A percentile compares a stretch with the other conserved stretches of the same genome.
Evolutionary conservation across 1,140 invertebrate genomes (phyloP).

Genomic region (Meteorus sp.): DNA sequence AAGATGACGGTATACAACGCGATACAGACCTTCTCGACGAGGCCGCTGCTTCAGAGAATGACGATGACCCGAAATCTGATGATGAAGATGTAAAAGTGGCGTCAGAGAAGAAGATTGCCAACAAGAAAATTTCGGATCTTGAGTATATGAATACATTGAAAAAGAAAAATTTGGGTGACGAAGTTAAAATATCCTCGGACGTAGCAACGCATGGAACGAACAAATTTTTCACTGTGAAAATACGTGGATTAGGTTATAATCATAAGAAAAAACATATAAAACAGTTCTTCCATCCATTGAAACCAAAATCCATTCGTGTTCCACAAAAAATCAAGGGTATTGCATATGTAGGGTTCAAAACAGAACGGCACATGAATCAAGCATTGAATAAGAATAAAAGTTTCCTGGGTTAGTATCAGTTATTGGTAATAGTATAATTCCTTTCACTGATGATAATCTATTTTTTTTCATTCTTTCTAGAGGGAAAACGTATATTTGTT

Average conservation of each 20-base stretch:
- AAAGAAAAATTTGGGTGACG: constrained; percentile 34
- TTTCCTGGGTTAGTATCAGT: constrained; percentile 69
- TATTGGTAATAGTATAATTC: constrained; percentile 14
- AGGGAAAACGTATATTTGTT: constrained; percentile 68
- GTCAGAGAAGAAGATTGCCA: constrained; percentile 62
- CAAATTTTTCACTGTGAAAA: constrained; percentile 67
- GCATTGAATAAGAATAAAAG: constrained; percentile 85
- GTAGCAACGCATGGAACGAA: constrained; percentile 50
- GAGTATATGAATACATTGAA: constrained; percentile 67
- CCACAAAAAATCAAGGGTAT: constrained; percentile 80
- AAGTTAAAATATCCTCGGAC: constrained; percentile 30
- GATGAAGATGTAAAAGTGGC: constrained; percentile 38
- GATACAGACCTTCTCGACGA: too few species aligned
- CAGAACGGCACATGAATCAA: constrained; percentile 78
- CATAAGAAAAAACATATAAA: constrained; percentile 80
- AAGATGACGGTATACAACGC: too few species aligned
- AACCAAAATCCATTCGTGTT: constrained; percentile 76
- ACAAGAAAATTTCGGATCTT: constrained; percentile 72
- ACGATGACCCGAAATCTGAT: constrained; percentile 20
- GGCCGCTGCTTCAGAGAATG: too few species aligned
- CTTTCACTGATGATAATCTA: neutral
- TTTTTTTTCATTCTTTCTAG: constrained; percentile 45
- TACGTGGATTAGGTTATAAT: constrained; percentile 70
- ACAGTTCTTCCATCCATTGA: constrained; percentile 82
- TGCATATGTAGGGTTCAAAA: constrained; percentile 88